These are phyloP conservation scores for Calidris pygmaea DNA, from an alignment of 2,113 vertebrate species.

Conservation along the genomic window DNA sequence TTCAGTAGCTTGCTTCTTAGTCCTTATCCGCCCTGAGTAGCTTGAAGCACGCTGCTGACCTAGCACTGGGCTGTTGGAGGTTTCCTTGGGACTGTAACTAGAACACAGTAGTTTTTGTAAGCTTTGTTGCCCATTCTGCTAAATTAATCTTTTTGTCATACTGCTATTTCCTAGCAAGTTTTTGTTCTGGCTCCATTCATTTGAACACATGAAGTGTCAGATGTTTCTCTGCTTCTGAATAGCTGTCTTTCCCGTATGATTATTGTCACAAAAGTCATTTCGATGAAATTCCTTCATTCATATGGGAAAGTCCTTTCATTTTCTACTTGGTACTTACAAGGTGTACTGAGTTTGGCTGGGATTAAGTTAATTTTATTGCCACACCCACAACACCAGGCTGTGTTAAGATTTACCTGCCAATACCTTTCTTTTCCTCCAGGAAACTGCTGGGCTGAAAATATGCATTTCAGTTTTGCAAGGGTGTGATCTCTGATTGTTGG, in stretches of 20 bases:
- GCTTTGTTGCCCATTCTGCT: neutral
- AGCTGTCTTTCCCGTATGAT: neutral
- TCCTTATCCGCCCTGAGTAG: neutral
- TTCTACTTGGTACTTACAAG: neutral
- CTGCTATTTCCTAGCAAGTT: neutral
- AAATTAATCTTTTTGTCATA: neutral
- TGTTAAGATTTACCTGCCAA: neutral
- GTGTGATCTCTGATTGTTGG: neutral
- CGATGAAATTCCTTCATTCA: neutral
- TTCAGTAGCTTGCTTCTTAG: neutral
- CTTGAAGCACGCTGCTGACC: neutral
- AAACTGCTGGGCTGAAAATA: neutral
- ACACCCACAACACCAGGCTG: accelerated
- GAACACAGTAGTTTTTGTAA: neutral
- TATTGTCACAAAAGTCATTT: neutral
- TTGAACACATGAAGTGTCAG: neutral
- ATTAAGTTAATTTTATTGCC: neutral
- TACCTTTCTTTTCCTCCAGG: neutral
- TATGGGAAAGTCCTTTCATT: neutral
- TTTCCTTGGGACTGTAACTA: neutral
- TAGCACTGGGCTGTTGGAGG: neutral
- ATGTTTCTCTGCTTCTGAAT: neutral
- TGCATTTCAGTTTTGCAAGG: neutral
- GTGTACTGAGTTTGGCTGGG: neutral
- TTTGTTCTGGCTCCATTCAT: neutral